phyloP scores from a whole-genome alignment of 2,888 invertebrate genomes.

The Baronia brevicornis region DNA sequence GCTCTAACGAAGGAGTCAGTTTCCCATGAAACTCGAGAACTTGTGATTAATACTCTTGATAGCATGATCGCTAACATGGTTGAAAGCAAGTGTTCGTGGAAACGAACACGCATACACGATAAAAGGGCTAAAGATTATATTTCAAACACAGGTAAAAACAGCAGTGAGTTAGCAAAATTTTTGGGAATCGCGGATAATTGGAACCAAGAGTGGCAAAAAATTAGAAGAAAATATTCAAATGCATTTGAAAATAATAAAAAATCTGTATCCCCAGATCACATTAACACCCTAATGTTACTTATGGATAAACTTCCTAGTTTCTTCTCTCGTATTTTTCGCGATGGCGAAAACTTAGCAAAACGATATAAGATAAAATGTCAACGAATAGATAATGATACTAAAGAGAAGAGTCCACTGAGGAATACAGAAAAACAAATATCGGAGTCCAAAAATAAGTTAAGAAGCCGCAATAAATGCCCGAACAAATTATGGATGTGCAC shows the following conservation, averaged over 20 bases:
- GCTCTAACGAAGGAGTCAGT: constrained; percentile 37
- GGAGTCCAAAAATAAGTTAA: neutral
- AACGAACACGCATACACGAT: constrained; percentile 15
- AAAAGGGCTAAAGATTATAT: no score
- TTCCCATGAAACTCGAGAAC: constrained; percentile 31
- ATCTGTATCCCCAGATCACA: neutral
- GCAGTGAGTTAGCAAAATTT: no score
- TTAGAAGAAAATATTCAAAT: constrained; percentile 9
- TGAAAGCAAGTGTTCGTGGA: constrained; percentile 35
- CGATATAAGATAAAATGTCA: constrained; percentile 8
- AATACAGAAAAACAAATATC: neutral
- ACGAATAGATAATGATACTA: neutral
- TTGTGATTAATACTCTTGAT: constrained; percentile 40
- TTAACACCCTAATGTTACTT: constrained; percentile 5
- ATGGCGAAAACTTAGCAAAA: constrained; percentile 8
- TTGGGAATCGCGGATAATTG: constrained; percentile 2
- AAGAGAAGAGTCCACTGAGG: neutral
- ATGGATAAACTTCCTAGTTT: constrained; percentile 13
- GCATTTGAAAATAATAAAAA: constrained; percentile 1
- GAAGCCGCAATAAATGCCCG: constrained; percentile 14
- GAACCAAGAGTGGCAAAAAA: constrained; percentile 9
- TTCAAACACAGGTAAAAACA: no score
- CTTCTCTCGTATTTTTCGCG: constrained; percentile 5
- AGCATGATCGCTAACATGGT: constrained; percentile 37
- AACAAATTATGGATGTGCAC: constrained; percentile 30